Evolutionary conservation across 2,797 vertebrate species (phyloP), one percentile per base, ranked within the genome.

Genomic region (Danionella dracula): DNA sequence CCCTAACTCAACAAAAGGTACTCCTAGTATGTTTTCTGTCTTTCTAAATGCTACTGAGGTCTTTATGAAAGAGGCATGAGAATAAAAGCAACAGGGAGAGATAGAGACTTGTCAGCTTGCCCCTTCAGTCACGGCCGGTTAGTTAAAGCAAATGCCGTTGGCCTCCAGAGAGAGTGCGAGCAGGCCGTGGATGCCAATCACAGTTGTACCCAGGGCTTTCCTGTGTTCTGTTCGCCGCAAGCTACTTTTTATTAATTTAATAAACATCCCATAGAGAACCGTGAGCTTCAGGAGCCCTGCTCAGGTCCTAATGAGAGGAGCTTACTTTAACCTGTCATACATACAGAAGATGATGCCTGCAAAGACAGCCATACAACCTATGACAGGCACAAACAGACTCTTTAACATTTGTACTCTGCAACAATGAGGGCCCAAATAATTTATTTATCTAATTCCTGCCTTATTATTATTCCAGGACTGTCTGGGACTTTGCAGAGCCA

Each of bases 161-260:
- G 67, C 76, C 86, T 83, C 87, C 42, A 62, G 83, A 83, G 86
- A 79, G 72, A 80, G 41, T 8, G 54, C 55, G 0, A 79, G 70
- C 77, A 73, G 66, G 79, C 74, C 56, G 68, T 74, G 81, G 76
- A 79, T 86, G 87, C 87, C 88, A 90, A 88, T 89, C 88, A 89
- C 83, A 49, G 81, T 71, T 71, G 71, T 78, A 83, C 85, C 76
- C 70, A 68, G 83, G 83, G 85, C 84, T 77, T 85, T 83, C 66
- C 65, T 55, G 23, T 57, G 37, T 78, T 70, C 79, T 67, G 76
- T 84, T 84, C 64, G 86, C 87, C 85, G 82, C 84, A 42, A 88
- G 84, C 85, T 87, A 87, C 83, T 85, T 88, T 85, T 89, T 84
- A 89, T 88, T 88, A 87, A 89, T 89, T 88, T 87, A 90, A 88